These are phyloP conservation scores for Bruchidius siliquastri DNA, from an alignment of 2,888 invertebrate genomes.

Conservation along the genomic window DNA sequence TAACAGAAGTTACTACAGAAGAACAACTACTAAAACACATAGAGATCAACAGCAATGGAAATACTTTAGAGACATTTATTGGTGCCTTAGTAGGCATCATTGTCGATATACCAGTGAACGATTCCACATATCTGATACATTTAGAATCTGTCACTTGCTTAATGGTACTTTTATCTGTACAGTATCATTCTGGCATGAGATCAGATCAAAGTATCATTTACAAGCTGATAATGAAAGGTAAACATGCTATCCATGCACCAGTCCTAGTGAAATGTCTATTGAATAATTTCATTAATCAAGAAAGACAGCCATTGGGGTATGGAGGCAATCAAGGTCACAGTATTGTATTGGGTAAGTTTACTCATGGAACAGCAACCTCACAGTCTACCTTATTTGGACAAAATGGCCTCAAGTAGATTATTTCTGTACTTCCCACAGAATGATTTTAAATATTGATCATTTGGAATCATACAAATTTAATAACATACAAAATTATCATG, in stretches of 20 bases:
- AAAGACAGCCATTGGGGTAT: constrained; percentile 64
- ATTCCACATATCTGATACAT: constrained; percentile 80
- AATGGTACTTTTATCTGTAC: constrained; percentile 82
- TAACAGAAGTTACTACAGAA: constrained; percentile 87
- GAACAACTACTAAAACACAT: constrained; percentile 81
- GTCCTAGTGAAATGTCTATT: constrained; percentile 75
- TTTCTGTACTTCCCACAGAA: no score
- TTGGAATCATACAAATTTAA: no score
- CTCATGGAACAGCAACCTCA: constrained; percentile 35
- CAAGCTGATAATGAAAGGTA: constrained; percentile 63
- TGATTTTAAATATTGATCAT: no score
- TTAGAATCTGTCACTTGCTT: constrained; percentile 85
- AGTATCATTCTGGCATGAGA: constrained; percentile 66
- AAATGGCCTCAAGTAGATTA: no score
- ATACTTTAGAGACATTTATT: constrained; percentile 65
- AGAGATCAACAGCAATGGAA: constrained; percentile 51
- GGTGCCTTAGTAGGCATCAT: constrained; percentile 73
- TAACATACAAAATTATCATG: no score
- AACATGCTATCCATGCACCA: constrained; percentile 70
- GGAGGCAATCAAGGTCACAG: constrained; percentile 58
- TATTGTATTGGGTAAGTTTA: constrained; percentile 66
- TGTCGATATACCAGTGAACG: constrained; percentile 77
- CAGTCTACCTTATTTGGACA: no score
- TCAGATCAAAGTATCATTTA: constrained; percentile 68
- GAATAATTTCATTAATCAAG: constrained; percentile 66